Evolutionary conservation across 1,140 invertebrate species (phyloP).

Genomic region (Planococcus citri): DNA sequence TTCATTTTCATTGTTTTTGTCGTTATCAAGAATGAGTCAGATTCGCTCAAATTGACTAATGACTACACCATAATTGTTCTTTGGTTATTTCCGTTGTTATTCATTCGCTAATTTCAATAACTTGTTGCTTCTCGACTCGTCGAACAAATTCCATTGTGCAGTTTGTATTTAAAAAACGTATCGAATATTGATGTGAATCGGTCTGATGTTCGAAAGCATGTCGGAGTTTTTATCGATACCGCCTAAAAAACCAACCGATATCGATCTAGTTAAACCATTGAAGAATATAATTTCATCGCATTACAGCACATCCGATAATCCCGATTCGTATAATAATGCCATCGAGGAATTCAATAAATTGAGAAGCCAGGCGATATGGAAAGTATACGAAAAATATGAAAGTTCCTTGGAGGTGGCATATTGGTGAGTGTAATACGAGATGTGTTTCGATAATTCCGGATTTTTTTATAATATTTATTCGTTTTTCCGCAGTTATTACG

Average conservation of each 20-base stretch:
- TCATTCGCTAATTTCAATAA: too few relatives aligned
- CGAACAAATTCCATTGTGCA: too few relatives aligned
- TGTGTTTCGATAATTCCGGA: too few relatives aligned
- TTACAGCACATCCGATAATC: slow-evolving; percentile 61
- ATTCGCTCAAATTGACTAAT: too few relatives aligned
- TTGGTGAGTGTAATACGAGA: slow-evolving; percentile 66
- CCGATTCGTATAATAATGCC: slow-evolving; percentile 67
- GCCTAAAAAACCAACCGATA: slow-evolving; percentile 87
- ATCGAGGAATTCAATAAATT: slow-evolving; percentile 81
- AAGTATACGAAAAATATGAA: slow-evolving; percentile 87
- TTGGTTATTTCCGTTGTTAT: too few relatives aligned
- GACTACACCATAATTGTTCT: too few relatives aligned
- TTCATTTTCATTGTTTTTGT: too few relatives aligned
- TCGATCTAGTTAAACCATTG: slow-evolving; percentile 86
- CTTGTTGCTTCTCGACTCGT: too few relatives aligned
- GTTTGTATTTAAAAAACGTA: too few relatives aligned
- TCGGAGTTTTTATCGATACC: slow-evolving; percentile 74
- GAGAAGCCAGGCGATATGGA: slow-evolving; percentile 75
- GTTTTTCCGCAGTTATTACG: slow-evolving; percentile 71
- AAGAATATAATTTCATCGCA: slow-evolving; percentile 82
- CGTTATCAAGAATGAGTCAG: too few relatives aligned
- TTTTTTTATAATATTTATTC: too few relatives aligned
- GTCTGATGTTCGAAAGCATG: slow-evolving; percentile 36
- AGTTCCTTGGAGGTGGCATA: slow-evolving; percentile 83
- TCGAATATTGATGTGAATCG: background rate